These are phyloP conservation scores for Pissodes strobi DNA, from an alignment of 1,140 invertebrate species.

Conservation along the genomic window DNA sequence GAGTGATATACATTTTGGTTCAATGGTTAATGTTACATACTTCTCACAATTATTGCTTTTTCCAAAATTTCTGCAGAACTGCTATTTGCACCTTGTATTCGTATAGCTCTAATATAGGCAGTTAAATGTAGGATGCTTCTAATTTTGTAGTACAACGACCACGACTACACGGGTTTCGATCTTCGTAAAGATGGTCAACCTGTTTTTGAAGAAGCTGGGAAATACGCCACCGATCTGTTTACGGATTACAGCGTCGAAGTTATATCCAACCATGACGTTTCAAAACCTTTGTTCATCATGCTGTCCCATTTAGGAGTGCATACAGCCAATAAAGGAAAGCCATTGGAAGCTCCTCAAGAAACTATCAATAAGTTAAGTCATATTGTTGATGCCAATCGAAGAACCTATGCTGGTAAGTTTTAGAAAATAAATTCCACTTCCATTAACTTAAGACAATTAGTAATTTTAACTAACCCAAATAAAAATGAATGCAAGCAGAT, in stretches of 20 bases:
- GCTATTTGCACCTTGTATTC: too few relatives aligned
- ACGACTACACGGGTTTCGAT: conserved; percentile 69
- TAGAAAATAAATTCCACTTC: too few relatives aligned
- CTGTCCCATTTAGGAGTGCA: conserved; percentile 71
- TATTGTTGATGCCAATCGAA: conserved; percentile 67
- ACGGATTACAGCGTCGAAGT: conserved; percentile 65
- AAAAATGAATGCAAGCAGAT: too few relatives aligned
- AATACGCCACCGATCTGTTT: conserved; percentile 73
- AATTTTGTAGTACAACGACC: conserved; percentile 51
- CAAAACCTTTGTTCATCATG: conserved; percentile 70
- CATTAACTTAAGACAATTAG: background rate
- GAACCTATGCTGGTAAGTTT: conserved; percentile 68
- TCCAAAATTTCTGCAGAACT: too few relatives aligned
- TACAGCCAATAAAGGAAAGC: conserved; percentile 63
- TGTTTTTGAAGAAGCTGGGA: conserved; percentile 64
- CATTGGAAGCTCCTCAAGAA: conserved; percentile 66
- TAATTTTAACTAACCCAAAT: too few relatives aligned
- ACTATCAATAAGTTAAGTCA: conserved; percentile 66
- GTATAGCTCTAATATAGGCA: too few relatives aligned
- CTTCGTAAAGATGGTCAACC: conserved; percentile 64
- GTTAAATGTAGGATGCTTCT: too few relatives aligned
- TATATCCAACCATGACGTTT: conserved; percentile 63
- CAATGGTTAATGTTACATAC: too few relatives aligned
- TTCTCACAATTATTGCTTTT: too few relatives aligned
- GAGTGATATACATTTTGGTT: too few relatives aligned